phyloP scores from a whole-genome alignment of 2,888 invertebrate genomes.

The Epiblema foenella region DNA sequence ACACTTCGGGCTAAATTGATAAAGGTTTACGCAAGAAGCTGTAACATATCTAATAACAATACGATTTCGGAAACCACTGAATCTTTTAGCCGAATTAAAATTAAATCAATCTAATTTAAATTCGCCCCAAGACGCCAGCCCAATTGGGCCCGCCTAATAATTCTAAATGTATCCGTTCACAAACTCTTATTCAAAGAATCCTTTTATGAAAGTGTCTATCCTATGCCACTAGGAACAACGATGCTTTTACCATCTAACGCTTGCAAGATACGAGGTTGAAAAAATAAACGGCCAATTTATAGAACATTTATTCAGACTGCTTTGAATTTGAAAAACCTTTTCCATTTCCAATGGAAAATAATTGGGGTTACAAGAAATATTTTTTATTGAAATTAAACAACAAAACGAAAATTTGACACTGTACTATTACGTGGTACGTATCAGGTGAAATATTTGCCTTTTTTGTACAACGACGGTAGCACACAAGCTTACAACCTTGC shows the following conservation, averaged over 20 bases:
- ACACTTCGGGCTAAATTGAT: background rate
- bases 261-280: background rate
- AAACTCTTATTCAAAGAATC: background rate
- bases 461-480: too few species aligned
- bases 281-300: slow-evolving; percentile 4
- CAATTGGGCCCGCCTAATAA: slow-evolving; percentile 16
- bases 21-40: background rate
- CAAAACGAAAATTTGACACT: background rate
- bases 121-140: slow-evolving; percentile 11
- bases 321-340: slow-evolving; percentile 29
- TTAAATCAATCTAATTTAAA: slow-evolving; percentile 21
- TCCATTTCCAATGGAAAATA: slow-evolving; percentile 19
- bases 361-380: slow-evolving; percentile 7
- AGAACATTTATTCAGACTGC: slow-evolving; percentile 20
- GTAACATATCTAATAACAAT: background rate
- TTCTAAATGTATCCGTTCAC: background rate
- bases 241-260: background rate
- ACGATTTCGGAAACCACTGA: slow-evolving; percentile 7
- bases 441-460: too few species aligned
- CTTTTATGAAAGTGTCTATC: background rate
- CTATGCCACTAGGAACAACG: background rate
- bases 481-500: too few species aligned
- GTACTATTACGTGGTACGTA: too few species aligned
- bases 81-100: slow-evolving; percentile 19
- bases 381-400: background rate